Evolutionary conservation across 2,113 vertebrate species (phyloP).

Genomic region (Corythaeola cristata): DNA sequence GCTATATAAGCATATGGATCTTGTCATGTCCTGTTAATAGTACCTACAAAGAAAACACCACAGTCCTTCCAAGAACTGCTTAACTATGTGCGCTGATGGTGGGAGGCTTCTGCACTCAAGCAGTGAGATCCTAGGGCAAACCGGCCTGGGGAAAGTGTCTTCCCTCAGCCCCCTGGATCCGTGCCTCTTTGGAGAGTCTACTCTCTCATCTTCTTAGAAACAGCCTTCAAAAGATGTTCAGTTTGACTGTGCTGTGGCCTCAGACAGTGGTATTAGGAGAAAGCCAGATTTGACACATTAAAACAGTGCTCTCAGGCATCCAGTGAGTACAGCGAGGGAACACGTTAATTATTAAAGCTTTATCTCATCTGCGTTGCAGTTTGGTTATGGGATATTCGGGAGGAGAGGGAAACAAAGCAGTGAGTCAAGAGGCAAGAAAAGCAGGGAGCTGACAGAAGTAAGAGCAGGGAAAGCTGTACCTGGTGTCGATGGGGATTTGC

Average conservation of each 20-base stretch:
- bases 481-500: neutral
- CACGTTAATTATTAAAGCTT: constrained; percentile 7
- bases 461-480: neutral
- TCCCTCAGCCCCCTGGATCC: neutral
- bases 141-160: neutral
- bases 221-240: neutral
- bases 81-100: neutral
- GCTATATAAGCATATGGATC: neutral
- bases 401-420: neutral
- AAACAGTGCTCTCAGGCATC: constrained; percentile 20
- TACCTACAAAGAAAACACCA: neutral
- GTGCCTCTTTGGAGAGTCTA: neutral
- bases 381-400: neutral
- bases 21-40: neutral
- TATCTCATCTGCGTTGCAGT: neutral
- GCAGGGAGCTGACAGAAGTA: neutral
- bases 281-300: constrained; percentile 2
- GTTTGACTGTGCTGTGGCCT: neutral
- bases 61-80: neutral
- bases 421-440: neutral
- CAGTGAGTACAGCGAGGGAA: neutral
- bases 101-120: neutral
- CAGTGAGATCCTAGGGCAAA: neutral
- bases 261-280: neutral
- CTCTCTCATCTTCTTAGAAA: neutral